Conservation (phyloP, 2,113 vertebrate genomes). For the Brachirus orientalis region DNA sequence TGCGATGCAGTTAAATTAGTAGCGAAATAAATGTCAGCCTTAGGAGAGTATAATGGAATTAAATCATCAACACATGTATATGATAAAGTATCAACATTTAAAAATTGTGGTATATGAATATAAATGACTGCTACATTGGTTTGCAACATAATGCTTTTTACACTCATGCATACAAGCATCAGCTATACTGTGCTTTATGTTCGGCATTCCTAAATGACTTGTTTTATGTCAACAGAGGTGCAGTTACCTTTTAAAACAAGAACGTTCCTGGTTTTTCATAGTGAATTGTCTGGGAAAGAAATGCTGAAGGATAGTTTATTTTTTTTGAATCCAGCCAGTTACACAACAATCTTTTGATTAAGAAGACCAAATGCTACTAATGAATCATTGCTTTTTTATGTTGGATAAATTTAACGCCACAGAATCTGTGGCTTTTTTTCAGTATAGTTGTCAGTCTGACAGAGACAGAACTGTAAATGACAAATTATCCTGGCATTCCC, state of each 20-base stretch:
- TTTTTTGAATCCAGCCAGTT: constrained; percentile 13
- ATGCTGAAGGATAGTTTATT: constrained; percentile 11
- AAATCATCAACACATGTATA: neutral
- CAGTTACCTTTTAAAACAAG: neutral
- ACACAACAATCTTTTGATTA: constrained; percentile 39
- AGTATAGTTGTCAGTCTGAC: neutral
- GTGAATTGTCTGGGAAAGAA: neutral
- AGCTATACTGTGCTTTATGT: neutral
- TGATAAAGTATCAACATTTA: too few relatives aligned
- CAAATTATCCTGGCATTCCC: constrained; percentile 44
- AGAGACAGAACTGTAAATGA: constrained; percentile 27
- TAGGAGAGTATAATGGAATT: too few relatives aligned
- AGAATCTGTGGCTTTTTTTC: constrained; percentile 23
- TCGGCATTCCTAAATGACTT: neutral
- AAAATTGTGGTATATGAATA: neutral
- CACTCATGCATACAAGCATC: neutral
- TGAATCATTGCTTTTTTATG: constrained; percentile 26
- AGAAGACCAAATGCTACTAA: constrained; percentile 71
- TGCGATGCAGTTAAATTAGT: too few relatives aligned
- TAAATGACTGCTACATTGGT: neutral
- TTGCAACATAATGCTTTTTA: neutral
- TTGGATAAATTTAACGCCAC: constrained; percentile 8
- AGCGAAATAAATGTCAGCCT: too few relatives aligned
- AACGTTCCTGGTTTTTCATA: neutral
- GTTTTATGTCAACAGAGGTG: neutral